Percentiles rank a stretch among this genome's conserved stretches.
Evolutionary conservation across 2,888 invertebrate species (phyloP).

Genomic region (Stramonita haemastoma): DNA sequence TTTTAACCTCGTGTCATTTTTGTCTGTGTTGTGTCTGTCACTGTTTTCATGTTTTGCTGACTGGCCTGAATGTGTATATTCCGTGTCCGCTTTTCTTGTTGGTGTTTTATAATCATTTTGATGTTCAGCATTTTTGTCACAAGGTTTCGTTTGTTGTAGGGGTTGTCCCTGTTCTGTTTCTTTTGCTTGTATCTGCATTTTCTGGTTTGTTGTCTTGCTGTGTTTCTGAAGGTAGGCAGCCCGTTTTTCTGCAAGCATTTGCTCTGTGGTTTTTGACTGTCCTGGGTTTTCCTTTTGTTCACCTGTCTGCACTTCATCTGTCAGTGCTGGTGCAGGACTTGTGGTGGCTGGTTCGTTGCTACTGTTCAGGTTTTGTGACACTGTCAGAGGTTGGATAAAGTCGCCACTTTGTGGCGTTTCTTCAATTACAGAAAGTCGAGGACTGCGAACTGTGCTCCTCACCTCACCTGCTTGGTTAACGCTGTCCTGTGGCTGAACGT

Average conservation of each 20-base stretch:
- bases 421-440: background rate
- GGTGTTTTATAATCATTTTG: background rate
- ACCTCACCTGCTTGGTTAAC: too few relatives aligned
- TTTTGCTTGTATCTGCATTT: background rate
- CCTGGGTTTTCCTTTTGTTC: background rate
- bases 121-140: background rate
- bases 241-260: background rate
- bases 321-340: background rate
- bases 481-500: too few relatives aligned
- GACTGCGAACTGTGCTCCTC: too few relatives aligned
- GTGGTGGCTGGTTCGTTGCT: background rate
- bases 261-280: background rate
- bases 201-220: background rate
- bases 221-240: background rate
- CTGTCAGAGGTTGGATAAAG: background rate
- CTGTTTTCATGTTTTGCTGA: too few relatives aligned
- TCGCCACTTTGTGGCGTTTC: background rate
- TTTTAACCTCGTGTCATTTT: background rate
- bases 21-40: background rate
- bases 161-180: too few relatives aligned
- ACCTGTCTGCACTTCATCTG: background rate
- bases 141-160: background rate
- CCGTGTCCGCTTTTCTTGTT: too few relatives aligned
- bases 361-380: background rate
- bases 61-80: too few relatives aligned